Evolutionary conservation across 2,113 vertebrate genomes (phyloP).

Genomic region (Colaptes auratus): DNA sequence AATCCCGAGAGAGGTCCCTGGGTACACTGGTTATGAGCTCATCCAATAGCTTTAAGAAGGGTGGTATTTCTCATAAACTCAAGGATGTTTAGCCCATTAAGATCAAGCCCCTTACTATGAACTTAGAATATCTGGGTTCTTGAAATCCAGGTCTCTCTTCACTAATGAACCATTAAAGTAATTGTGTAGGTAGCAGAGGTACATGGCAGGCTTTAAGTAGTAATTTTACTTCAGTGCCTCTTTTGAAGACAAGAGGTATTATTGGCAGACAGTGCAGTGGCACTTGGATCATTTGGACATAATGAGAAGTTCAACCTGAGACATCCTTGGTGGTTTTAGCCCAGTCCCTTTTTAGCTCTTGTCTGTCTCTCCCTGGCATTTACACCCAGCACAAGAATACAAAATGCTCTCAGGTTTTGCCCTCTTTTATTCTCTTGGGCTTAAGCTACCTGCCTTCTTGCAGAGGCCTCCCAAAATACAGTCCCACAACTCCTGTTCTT

Average conservation of each 20-base stretch:
- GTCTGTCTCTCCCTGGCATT: not conserved
- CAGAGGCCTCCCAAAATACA: not conserved
- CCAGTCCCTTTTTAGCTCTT: not conserved
- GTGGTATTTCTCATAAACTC: not conserved
- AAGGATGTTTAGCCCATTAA: not conserved
- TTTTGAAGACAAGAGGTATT: not conserved
- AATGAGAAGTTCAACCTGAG: not conserved
- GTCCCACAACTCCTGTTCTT: not conserved
- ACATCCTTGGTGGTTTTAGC: not conserved
- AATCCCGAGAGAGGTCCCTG: not conserved
- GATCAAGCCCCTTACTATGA: not conserved
- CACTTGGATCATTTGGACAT: not conserved
- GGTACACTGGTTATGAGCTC: not conserved
- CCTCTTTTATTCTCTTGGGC: not conserved
- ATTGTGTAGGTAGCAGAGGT: not conserved
- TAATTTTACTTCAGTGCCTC: not conserved
- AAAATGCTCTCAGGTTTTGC: rapidly evolving
- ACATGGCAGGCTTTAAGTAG: not conserved
- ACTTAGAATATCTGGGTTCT: not conserved
- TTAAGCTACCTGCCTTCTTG: not conserved
- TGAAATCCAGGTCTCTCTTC: not conserved
- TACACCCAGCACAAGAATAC: not conserved
- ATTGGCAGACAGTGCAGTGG: not conserved
- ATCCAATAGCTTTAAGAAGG: not conserved
- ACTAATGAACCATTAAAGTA: not conserved